These are phyloP conservation scores for Atta cephalotes DNA, from an alignment of 1,140 invertebrate species.

Conservation along the genomic window DNA sequence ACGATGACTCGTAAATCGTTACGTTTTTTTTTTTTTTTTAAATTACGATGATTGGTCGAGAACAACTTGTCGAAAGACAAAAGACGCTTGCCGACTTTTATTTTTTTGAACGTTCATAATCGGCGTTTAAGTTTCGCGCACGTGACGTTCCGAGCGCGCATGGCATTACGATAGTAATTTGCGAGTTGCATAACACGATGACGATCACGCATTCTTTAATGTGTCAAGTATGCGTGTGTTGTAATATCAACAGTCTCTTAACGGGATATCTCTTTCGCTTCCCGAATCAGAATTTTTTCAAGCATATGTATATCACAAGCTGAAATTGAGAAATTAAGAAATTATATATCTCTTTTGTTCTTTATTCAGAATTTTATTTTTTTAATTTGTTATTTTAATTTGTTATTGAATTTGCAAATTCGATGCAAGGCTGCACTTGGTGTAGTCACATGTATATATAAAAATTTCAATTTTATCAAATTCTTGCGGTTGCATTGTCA, in stretches of 20 bases:
- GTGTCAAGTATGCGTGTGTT: neutral
- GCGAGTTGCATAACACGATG: constrained; percentile 49
- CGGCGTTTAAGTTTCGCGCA: neutral
- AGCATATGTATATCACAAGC: neutral
- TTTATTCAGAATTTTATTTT: neutral
- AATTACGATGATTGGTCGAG: neutral
- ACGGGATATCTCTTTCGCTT: neutral
- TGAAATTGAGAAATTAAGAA: neutral
- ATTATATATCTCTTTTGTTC: neutral
- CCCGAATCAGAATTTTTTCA: neutral
- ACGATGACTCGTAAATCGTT: neutral
- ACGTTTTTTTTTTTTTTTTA: neutral
- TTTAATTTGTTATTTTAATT: neutral
- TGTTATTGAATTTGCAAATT: neutral
- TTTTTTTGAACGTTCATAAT: constrained; percentile 20
- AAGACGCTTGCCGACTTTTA: neutral
- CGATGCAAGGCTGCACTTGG: neutral
- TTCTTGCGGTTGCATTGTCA: neutral
- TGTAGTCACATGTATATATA: neutral
- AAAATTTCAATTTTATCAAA: neutral
- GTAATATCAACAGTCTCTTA: neutral
- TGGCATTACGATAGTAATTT: constrained; percentile 29
- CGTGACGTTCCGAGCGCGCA: neutral
- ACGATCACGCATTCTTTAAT: constrained; percentile 37
- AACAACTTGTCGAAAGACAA: neutral